Evolutionary conservation across 2,797 vertebrate genomes (phyloP), one percentile per base, ranked within the genome.

Genomic region (Oceanodroma leucorhoa): DNA sequence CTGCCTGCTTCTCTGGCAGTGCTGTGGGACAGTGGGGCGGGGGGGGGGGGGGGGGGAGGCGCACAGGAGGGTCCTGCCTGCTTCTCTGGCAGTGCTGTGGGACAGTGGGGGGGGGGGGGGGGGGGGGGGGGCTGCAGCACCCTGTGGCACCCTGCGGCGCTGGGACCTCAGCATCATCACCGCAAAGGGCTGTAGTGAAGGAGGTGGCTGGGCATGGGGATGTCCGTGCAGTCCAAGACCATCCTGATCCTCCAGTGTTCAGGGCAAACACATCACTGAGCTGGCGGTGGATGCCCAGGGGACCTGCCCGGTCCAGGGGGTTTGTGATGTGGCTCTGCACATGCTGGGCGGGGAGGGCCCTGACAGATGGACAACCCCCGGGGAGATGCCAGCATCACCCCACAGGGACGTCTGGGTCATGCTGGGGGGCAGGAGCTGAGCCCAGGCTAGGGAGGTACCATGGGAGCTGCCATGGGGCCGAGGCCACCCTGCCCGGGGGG

Each of bases 91-190:
- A 34, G 66, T 9, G 3, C 55, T 64, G 30, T 46, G 40, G 40
- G 40, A 69, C 50, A 6, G 7, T 10, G n/a, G 2, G 8, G 5
- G 2, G 6, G 6, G 40, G 29, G 10, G 24, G 11, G n/a, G n/a
- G 2, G 8, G 5, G 2, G 6, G 6, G 40, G 24, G 9, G 24
- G 11, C 36, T 36, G 36, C 36, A 36, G 36, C 36, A 36, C 36
- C 40, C n/a, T 72, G 60, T 7, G 7, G 43, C 66, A 62, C 14
- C 14, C 13, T 21, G 30, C 48, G 46, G 53, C 5, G 4, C 54
- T 0, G 0, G 40, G 27, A 65, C 21, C 73, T 60, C 51, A 36
- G 67, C 24, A 50, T 62, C 29, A 17, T 40, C 36, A 7, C 53
- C 2, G 5, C 73, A 55, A 61, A 14, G 24, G 14, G 16, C 57